Evolutionary conservation across 2,888 invertebrate genomes (phyloP).

Genomic region (Caenorhabditis japonica): DNA sequence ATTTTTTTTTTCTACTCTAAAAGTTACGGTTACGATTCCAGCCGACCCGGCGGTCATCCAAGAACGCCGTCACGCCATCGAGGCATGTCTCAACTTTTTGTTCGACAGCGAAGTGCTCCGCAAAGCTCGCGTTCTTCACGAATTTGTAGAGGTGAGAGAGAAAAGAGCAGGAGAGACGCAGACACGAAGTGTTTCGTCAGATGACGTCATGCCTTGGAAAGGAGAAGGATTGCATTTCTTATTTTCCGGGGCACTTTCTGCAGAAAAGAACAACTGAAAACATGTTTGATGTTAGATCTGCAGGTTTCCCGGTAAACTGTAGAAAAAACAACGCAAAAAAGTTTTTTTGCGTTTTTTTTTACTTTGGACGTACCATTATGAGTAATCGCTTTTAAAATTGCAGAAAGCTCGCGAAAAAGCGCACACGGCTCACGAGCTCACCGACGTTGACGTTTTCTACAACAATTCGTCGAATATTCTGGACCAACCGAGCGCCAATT

Average conservation of each 20-base stretch:
- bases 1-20: background rate
- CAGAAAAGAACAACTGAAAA: too few species aligned
- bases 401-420: conserved; percentile 55
- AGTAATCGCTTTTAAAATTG: conserved; percentile 16
- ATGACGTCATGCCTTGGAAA: conserved; percentile 10
- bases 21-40: conserved; percentile 3
- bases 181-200: conserved; percentile 6
- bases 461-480: conserved; percentile 37
- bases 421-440: conserved; percentile 31
- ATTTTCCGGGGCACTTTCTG: background rate
- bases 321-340: too few species aligned
- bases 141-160: conserved; percentile 57
- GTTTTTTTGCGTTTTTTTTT: background rate
- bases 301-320: too few species aligned
- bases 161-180: conserved; percentile 8
- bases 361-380: background rate
- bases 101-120: conserved; percentile 64
- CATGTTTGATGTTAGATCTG: too few species aligned
- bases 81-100: conserved; percentile 56
- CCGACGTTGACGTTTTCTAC: conserved; percentile 30
- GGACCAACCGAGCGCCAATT: conserved; percentile 27
- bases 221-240: background rate
- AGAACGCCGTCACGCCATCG: conserved; percentile 53
- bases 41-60: conserved; percentile 48
- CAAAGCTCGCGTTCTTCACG: conserved; percentile 59